Evolutionary conservation across 2,797 vertebrate species (phyloP).

Genomic region (Pipistrellus kuhlii): DNA sequence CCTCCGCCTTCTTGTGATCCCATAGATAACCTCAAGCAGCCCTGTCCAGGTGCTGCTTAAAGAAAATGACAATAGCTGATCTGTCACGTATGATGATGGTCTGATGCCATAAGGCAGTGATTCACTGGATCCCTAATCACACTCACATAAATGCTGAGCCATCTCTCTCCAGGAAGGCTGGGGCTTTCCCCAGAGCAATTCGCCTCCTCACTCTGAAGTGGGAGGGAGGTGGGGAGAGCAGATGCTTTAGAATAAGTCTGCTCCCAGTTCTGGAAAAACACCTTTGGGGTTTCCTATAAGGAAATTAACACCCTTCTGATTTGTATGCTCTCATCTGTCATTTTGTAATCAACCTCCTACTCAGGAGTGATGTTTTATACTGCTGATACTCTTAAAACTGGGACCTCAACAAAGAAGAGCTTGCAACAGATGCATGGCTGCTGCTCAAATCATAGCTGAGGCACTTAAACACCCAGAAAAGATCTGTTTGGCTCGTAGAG

Average conservation of each 20-base stretch:
- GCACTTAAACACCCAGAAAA: not conserved
- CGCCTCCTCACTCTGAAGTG: not conserved
- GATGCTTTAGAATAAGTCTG: not conserved
- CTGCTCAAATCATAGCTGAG: not conserved
- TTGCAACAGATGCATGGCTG: not conserved
- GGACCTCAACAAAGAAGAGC: slow-evolving; percentile 3
- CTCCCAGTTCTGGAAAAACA: not conserved
- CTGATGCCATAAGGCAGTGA: not conserved
- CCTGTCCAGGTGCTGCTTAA: not conserved
- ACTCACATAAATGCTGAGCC: too few relatives aligned
- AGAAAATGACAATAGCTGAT: not conserved
- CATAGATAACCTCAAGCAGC: not conserved
- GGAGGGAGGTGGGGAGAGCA: not conserved
- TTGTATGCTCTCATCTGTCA: not conserved
- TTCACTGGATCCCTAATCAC: not conserved
- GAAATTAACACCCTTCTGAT: not conserved
- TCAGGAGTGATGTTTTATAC: not conserved
- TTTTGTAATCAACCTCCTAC: slow-evolving; percentile 33
- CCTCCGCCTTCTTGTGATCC: not conserved
- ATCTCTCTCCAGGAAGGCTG: not conserved
- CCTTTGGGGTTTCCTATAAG: not conserved
- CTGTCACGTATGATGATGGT: not conserved
- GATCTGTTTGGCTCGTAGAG: not conserved
- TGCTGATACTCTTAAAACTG: not conserved
- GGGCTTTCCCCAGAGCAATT: slow-evolving; percentile 21